phyloP scores from a whole-genome alignment of 2,113 vertebrate genomes.

The Labeo catla region DNA sequence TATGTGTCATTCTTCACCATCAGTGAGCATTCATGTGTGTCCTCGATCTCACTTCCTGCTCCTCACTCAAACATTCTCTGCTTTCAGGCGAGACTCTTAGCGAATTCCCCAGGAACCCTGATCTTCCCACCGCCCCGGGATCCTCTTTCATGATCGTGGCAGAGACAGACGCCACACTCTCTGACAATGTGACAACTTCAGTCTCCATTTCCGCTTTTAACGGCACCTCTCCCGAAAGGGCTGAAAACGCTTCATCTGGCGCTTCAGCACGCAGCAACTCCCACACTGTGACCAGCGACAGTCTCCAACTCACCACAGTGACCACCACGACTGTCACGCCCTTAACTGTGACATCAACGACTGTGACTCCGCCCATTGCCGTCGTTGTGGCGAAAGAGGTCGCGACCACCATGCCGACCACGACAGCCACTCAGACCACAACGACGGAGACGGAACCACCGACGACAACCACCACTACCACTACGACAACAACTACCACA shows the following conservation, averaged over 20 bases:
- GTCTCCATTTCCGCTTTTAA: constrained; percentile 73
- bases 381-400: constrained; percentile 35
- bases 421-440: constrained; percentile 31
- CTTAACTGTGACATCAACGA: constrained; percentile 64
- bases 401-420: background rate
- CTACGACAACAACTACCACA: constrained; percentile 61
- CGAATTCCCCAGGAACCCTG: constrained; percentile 69
- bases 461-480: constrained; percentile 55
- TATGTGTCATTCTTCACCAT: constrained; percentile 35
- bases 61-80: background rate
- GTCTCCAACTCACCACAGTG: constrained; percentile 67
- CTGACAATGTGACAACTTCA: constrained; percentile 68
- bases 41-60: constrained; percentile 3
- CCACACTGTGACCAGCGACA: constrained; percentile 64
- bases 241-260: constrained; percentile 56
- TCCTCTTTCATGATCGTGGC: constrained; percentile 68
- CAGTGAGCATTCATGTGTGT: constrained; percentile 16
- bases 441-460: constrained; percentile 34
- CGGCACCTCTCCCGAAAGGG: constrained; percentile 60
- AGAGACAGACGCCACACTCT: constrained; percentile 70
- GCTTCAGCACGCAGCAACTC: constrained; percentile 16
- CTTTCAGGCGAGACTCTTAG: constrained; percentile 66
- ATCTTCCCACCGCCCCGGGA: constrained; percentile 73
- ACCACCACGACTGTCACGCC: constrained; percentile 61
- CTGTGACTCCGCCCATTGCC: constrained; percentile 43